Evolutionary conservation across 2,888 invertebrate species (phyloP), one percentile per base, ranked within the genome.

Genomic region (Bugula neritina): DNA sequence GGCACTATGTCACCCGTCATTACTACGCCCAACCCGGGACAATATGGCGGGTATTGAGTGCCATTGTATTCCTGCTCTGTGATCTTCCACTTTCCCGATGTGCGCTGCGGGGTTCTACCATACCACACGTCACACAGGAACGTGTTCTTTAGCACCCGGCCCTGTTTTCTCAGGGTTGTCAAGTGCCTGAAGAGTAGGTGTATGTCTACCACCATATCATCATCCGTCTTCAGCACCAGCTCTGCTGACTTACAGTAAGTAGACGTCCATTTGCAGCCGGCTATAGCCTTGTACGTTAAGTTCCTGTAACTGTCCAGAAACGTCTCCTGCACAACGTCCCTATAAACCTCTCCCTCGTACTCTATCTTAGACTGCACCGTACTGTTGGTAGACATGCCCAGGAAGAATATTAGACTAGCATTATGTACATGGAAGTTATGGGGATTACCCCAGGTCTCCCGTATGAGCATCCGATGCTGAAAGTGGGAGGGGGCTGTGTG

Each of bases 1-100:
- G 80, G 79, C 0, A 90, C 90, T 0, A 89, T 87, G 74, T 87
- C 84, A 0, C 89, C 88, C 72, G 90, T 91, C 1, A 91, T 90
- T 0, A 85, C 73, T 72, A 82, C 83, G 1, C 83, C 84, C 54
- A 85, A 85, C 10, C 86, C 86, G 3, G 85, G 83, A 77, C 85
- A 86, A 76, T 86, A 86, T 23, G 82, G 78, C 23, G 84, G 83
- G 75, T 84, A 86, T 72, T 78, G 80, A 43, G 83, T 81, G 0
- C 78, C 78, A 10, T 78, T 74, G 75, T 83, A 85, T 74, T 86
- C 85, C 35, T 79, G 74, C 70, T 78, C 77, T 1, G 84, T 80
- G 23, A 85, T 76, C 75, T 81, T 83, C 86, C 86, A 86, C 75
- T 86, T 86, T 73, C 83, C 84, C 21, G 81, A 79, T 63, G 80